Evolutionary conservation across 1,140 invertebrate genomes (phyloP), one percentile per base, ranked within the genome.

Genomic region (Ceratoteleas bidentatus): DNA sequence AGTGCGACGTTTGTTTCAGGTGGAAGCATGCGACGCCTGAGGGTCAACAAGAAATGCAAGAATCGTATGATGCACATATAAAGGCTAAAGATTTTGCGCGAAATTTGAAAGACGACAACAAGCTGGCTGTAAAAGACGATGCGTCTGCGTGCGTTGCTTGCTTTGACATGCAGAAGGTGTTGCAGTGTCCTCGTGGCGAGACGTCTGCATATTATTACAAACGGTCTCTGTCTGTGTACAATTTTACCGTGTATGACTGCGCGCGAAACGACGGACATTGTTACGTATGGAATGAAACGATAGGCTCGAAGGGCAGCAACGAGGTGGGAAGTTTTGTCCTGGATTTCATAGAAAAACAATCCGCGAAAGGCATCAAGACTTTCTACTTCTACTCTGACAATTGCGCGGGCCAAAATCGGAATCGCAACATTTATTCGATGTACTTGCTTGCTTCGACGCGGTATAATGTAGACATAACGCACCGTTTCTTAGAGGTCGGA

Each of bases 331-430:
- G 57, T 54, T 66, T 54, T 14, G 7, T 66, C 1, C 50, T 66
- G 2, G 3, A 68, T 36, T 68, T 68, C 33, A 68, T 68, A 0
- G 32, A 11, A 15, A 36, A 47, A 11, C n/a, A 61, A 52, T 57
- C 53, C 72, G 62, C 74, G 64, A 76, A 69, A 53, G 78, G 66
- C 0, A 64, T 76, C 11, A 86, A 77, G 38, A 81, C 90, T 72
- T 69, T 88, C 36, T 43, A 77, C 79, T 82, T 90, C 54, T 89
- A 88, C 82, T 88, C 88, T 1, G 88, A 91, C 50, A 92, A 91
- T 81, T 92, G 89, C 76, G 54, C 52, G 10, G 90, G 88, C 0
- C 90, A 92, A 84, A 87, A 92, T 56, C 90, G 91, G 83, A 92
- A 92, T 78, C 88, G 88, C 68, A 89, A 74, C 66, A 80, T 91